A percentile compares a stretch with the other conserved stretches of the same genome.
Evolutionary conservation across 2,888 invertebrate genomes (phyloP).

Genomic region (Napeogenes inachia): DNA sequence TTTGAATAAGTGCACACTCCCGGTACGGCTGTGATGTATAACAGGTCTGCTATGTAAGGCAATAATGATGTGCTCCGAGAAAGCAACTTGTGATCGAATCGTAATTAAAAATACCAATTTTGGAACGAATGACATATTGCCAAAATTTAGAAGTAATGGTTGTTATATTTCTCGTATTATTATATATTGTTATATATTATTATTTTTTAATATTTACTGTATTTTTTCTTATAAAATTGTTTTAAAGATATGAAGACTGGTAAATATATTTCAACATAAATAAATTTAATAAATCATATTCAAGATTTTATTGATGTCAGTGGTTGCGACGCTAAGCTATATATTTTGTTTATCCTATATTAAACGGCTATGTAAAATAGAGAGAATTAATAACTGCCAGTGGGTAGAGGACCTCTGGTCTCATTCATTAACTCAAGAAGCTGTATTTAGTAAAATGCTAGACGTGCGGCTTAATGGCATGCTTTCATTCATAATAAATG

Average conservation of each 20-base stretch:
- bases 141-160: constrained; percentile 2
- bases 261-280: no score
- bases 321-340: constrained; percentile 19
- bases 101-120: constrained; percentile 35
- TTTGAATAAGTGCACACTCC: constrained; percentile 64
- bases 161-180: neutral
- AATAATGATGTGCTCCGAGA: constrained; percentile 53
- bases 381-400: constrained; percentile 23
- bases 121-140: constrained; percentile 26
- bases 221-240: no score
- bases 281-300: no score
- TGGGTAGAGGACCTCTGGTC: neutral
- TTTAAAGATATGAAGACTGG: no score
- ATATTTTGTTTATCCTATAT: constrained; percentile 25
- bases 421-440: no score
- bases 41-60: constrained; percentile 63
- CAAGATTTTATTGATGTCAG: constrained; percentile 19
- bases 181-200: neutral
- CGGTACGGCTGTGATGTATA: constrained; percentile 70
- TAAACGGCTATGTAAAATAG: constrained; percentile 26
- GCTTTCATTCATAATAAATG: no score
- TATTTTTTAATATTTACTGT: neutral
- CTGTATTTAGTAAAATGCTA: no score
- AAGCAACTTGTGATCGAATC: constrained; percentile 41
- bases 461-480: no score